These are phyloP conservation scores for Gorsachius magnificus DNA, from an alignment of 2,797 vertebrate species.

Conservation along the genomic window DNA sequence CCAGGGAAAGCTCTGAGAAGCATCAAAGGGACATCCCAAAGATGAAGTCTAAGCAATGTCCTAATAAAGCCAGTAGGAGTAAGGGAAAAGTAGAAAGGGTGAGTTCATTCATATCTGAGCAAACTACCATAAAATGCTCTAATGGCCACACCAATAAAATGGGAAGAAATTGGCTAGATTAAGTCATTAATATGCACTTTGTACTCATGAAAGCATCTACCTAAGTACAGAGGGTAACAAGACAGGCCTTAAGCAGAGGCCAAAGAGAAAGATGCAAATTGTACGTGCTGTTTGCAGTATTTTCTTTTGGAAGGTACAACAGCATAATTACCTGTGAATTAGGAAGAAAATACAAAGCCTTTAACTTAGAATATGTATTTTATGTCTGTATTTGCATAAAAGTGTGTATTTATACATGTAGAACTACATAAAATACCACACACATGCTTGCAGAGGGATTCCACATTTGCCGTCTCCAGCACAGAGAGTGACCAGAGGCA, in stretches of 20 bases:
- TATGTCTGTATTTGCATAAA: neutral
- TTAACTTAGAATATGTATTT: neutral
- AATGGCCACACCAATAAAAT: neutral
- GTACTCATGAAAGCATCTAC: neutral
- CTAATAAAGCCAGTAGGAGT: neutral
- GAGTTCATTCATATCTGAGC: neutral
- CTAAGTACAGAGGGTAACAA: neutral
- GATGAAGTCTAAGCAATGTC: neutral
- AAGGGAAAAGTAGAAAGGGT: neutral
- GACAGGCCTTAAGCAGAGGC: neutral
- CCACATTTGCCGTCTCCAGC: rapidly evolving
- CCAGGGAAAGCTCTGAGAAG: neutral
- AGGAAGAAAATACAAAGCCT: neutral
- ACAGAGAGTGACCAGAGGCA: neutral
- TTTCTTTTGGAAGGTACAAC: neutral
- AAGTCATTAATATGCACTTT: neutral
- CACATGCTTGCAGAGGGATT: neutral
- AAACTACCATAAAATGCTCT: neutral
- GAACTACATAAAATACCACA: neutral
- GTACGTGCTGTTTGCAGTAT: neutral
- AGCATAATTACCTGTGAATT: neutral
- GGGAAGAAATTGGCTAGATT: neutral
- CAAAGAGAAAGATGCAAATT: neutral
- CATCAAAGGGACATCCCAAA: neutral
- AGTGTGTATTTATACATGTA: neutral